These are phyloP conservation scores for Phyto melanocephala DNA, from an alignment of 2,888 invertebrate genomes.

Conservation along the genomic window DNA sequence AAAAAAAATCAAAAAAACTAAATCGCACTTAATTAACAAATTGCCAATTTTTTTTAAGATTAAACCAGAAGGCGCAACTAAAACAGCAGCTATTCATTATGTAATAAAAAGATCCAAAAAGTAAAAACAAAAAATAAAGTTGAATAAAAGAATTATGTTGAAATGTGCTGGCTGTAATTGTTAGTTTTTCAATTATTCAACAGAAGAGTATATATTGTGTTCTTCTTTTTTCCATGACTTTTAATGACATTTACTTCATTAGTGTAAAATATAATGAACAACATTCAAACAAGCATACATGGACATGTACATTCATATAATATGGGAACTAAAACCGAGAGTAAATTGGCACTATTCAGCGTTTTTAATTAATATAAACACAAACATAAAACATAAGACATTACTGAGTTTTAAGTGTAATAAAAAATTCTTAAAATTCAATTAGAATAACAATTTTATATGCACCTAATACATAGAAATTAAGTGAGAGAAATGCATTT, in stretches of 20 bases:
- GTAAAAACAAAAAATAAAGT: background rate
- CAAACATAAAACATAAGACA: no score
- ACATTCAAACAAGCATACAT: background rate
- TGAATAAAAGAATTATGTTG: background rate
- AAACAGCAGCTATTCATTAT: background rate
- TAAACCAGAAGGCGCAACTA: background rate
- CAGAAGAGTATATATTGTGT: background rate
- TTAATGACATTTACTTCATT: constrained; percentile 11
- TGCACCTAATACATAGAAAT: no score
- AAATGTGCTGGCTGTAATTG: background rate
- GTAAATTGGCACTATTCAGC: no score
- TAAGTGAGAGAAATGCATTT: no score
- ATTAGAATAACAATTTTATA: no score
- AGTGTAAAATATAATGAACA: background rate
- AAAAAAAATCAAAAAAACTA: background rate
- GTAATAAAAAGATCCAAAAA: background rate
- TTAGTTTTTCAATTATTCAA: background rate
- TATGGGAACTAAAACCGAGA: no score
- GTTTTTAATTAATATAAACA: no score
- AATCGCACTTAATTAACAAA: background rate
- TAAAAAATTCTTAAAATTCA: no score
- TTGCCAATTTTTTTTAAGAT: background rate
- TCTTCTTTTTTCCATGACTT: background rate
- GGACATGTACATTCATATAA: no score
- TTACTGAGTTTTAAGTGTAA: no score